phyloP scores from a whole-genome alignment of 2,888 invertebrate genomes.

The Hirtodrosophila histrioides region DNA sequence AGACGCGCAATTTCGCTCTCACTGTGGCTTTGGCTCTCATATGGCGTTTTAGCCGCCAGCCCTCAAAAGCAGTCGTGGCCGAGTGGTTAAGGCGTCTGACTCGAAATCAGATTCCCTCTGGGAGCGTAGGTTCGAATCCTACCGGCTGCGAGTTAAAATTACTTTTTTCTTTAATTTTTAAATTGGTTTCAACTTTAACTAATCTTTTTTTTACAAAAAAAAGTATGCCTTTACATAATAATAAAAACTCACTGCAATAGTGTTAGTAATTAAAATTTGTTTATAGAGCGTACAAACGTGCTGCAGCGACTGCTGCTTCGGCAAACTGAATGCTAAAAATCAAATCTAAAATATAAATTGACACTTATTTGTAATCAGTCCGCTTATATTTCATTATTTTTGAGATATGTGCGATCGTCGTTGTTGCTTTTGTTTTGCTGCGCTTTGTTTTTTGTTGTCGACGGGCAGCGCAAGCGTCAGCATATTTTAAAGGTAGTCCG shows the following conservation, averaged over 20 bases:
- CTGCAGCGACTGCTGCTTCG: constrained; percentile 30
- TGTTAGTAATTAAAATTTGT: constrained; percentile 2
- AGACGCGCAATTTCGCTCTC: neutral
- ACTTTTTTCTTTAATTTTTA: neutral
- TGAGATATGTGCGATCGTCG: constrained; percentile 38
- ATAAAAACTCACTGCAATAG: no score
- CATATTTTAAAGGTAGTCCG: constrained; percentile 52
- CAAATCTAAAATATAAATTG: constrained; percentile 61
- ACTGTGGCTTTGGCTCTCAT: constrained; percentile 2
- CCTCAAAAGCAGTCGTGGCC: constrained; percentile 84
- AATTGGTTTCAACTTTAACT: no score
- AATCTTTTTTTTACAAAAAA: neutral
- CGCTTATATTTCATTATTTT: constrained; percentile 60
- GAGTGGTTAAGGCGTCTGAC: constrained; percentile 85
- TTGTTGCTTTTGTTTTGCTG: constrained; percentile 49
- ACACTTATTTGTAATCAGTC: constrained; percentile 69
- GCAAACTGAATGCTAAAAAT: constrained; percentile 52
- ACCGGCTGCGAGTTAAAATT: constrained; percentile 81
- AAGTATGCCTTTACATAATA: neutral
- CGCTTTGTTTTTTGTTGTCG: constrained; percentile 47
- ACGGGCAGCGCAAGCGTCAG: constrained; percentile 48
- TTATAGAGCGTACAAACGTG: constrained; percentile 47
- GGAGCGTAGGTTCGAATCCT: constrained; percentile 85
- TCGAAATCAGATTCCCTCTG: constrained; percentile 85
- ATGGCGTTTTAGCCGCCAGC: constrained; percentile 25